Base-by-base conservation (phyloP, 2,888 invertebrate species). In the Gastracanthus pulcherrimus region DNA sequence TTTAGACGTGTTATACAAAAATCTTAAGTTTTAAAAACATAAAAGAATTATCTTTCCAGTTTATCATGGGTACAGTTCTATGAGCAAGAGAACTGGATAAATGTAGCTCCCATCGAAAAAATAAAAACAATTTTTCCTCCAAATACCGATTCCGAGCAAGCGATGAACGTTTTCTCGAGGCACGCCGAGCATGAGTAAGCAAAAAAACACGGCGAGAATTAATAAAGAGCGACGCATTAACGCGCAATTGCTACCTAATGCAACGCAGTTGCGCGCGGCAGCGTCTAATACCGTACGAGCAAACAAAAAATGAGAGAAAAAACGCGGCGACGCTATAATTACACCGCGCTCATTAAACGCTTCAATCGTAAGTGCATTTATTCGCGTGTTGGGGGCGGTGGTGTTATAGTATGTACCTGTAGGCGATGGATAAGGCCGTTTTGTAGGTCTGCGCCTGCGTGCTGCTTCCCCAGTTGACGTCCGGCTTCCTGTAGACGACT, bases 381-480 rank as follows among this genome's bases (percentile, higher is more conserved):
- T 23, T 55, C 23, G 26, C 26, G 13, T 29, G 26, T 13, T 11
- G 26, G 26, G 55, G 19, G 13, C 6, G 45, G 5, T 16, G 26
- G 3, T 13, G 55, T 13, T 31, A 11, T n/a, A 2, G 16, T 34
- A 75, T 16, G 6, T 87, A 91, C 91, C 89, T 86, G 83, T 97
- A 96, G 0, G 98, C 96, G 19, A 97, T 96, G 11, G 96, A 95
- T 3, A 99, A 91, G 0, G 99, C 98, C 11, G 96, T 96, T 91
- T 98, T 98, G 92, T 98, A 99, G 41, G 96, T 97, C 92, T 99
- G 98, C 0, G 98, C 98, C 92, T 99, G 98, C 0, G 98, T 98
- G 7, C 98, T 97, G 79, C 98, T 98, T 31, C 99, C 99, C 99
- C 99, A 99, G 92, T 99, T 99, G 2, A 98, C 98, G 90, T 98